Evolutionary conservation across 2,113 vertebrate species (phyloP).

Genomic region (Cryptoleucopteryx plumbea): DNA sequence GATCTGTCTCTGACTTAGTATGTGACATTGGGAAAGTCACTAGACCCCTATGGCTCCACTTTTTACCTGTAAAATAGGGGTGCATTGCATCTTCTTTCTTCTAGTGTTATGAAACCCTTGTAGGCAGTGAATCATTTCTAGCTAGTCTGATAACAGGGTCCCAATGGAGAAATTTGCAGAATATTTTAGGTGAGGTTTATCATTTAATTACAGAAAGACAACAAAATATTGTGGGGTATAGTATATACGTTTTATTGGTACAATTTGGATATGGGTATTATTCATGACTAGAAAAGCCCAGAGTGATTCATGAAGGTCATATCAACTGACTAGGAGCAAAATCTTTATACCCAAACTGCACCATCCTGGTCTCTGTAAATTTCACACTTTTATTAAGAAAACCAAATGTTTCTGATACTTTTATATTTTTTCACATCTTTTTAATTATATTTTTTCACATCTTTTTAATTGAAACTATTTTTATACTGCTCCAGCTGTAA

Average conservation of each 20-base stretch:
- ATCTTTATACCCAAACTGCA: background rate
- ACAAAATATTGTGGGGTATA: background rate
- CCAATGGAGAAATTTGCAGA: conserved; percentile 5
- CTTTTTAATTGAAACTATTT: conserved; percentile 60
- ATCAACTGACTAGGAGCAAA: background rate
- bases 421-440: conserved; percentile 29
- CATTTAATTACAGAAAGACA: background rate
- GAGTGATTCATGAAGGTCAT: background rate
- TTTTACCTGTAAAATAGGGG: background rate
- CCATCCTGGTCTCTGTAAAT: background rate
- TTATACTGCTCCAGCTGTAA: conserved; percentile 48
- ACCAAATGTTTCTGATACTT: background rate
- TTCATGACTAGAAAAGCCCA: background rate
- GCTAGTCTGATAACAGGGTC: background rate
- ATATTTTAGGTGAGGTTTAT: background rate
- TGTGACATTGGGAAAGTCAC: background rate
- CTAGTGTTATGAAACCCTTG: background rate
- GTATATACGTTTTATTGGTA: background rate
- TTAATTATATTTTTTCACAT: conserved; percentile 38
- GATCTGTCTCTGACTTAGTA: background rate
- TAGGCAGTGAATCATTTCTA: background rate
- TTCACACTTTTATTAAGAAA: conserved; percentile 11
- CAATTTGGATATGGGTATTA: background rate
- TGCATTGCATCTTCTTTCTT: background rate
- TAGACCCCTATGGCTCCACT: background rate